Base-by-base conservation (phyloP, 2,113 vertebrate species). In the Coracopsis vasa region DNA sequence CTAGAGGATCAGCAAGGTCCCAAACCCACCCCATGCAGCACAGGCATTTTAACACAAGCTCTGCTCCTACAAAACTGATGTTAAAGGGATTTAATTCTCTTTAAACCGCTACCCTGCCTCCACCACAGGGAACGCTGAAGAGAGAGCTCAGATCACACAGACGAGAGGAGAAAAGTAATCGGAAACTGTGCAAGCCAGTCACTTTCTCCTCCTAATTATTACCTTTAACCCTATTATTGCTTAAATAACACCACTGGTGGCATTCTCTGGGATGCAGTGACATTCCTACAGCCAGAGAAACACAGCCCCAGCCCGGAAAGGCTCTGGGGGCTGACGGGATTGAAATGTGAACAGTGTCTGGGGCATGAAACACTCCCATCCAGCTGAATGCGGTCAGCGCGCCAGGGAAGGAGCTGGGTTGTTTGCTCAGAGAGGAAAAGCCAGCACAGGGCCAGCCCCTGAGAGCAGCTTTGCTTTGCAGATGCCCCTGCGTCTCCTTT, bases 91-190 rank as follows among this genome's bases (percentile, higher is more conserved):
- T 93, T 86, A 78, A 79, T 93, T 94, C 82, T 95, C 89, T 96
- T 94, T 95, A 91, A 97, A 96, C 90, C 90, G 45, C 64, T 47
- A 23, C 79, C 91, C 91, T 90, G 89, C 95, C 95, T 95, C 77
- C 85, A 66, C n/a, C 39, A 35, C 3, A 0, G 3, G 3, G 65
- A 96, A 91, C 0, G 1, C 74, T 86, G 71, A 89, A 54, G 31
- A 61, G 62, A 79, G 85, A 80, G 73, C 79, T 85, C 78, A 47
- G 60, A 88, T 95, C 95, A 73, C 77, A 48, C 37, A 81, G 64
- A 27, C 0, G 0, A 75, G 67, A 91, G 71, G 42, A 92, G 78
- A 80, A 88, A 95, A 94, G 91, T 77, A 88, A 82, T 79, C 2
- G 1, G 88, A 85, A 95, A 94, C 74, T 39, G 50, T 53, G 75